A percentile compares a stretch with the other conserved stretches of the same genome.
These are phyloP conservation scores for Leontocebus nigricollis DNA, from an alignment of 2,797 vertebrate species.

Conservation along the genomic window DNA sequence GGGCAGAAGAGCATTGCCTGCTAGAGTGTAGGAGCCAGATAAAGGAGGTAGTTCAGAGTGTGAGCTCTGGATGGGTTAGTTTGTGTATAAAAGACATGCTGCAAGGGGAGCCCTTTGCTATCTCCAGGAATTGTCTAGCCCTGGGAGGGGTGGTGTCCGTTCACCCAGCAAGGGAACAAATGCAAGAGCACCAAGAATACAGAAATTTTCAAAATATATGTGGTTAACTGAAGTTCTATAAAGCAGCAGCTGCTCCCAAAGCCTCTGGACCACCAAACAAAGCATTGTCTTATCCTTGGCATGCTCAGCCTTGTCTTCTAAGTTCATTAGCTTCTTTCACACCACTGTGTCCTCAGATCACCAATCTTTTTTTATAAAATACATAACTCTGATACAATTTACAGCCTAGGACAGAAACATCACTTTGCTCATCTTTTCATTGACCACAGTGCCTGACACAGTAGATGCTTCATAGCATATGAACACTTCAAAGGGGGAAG, in stretches of 20 bases:
- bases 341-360: background rate
- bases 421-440: background rate
- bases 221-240: background rate
- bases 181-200: background rate
- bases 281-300: background rate
- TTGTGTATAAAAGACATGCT: background rate
- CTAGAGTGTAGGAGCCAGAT: background rate
- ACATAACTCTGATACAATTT: background rate
- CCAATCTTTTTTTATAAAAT: background rate
- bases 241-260: background rate
- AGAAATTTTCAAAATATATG: background rate
- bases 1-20: background rate
- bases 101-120: background rate
- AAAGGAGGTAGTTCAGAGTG: background rate
- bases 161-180: background rate
- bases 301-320: background rate
- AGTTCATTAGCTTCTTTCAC: background rate
- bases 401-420: background rate
- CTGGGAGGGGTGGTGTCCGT: background rate
- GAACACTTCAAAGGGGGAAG: background rate
- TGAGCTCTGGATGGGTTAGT: background rate
- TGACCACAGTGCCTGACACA: background rate
- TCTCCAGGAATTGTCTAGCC: background rate
- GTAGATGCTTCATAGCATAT: background rate
- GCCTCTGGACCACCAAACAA: background rate